These are phyloP conservation scores for Thalassarche chlororhynchos DNA, from an alignment of 2,113 vertebrate species.

Conservation along the genomic window DNA sequence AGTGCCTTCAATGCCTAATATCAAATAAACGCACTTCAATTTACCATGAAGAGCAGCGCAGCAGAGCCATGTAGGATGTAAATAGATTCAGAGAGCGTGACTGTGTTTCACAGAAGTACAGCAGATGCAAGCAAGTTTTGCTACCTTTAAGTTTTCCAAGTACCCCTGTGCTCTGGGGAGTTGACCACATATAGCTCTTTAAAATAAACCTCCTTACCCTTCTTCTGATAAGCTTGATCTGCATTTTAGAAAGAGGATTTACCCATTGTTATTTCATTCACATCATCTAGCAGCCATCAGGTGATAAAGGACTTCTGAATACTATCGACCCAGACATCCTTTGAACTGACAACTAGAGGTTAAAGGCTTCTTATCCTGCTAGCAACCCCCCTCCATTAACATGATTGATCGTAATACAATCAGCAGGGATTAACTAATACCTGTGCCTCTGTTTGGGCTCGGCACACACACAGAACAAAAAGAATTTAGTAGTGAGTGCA, in stretches of 20 bases:
- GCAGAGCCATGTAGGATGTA: neutral
- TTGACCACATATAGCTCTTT: neutral
- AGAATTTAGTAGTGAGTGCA: neutral
- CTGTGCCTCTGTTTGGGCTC: rapidly evolving
- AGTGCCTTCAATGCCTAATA: neutral
- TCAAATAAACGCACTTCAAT: neutral
- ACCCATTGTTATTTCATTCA: neutral
- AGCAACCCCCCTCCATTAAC: neutral
- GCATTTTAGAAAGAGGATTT: neutral
- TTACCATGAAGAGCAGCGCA: neutral
- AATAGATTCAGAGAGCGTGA: neutral
- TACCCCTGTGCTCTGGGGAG: neutral
- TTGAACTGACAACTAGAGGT: neutral
- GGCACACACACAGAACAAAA: neutral
- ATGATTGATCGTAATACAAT: neutral
- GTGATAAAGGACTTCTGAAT: neutral
- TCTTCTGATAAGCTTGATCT: neutral
- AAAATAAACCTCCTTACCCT: neutral
- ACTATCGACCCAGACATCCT: neutral
- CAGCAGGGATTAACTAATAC: neutral
- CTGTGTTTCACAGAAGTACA: neutral
- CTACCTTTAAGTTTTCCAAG: neutral
- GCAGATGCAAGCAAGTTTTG: neutral
- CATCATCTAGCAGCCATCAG: neutral
- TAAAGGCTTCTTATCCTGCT: neutral